A percentile compares a stretch with the other conserved stretches of the same genome.
Evolutionary conservation across 2,113 vertebrate species (phyloP).

Genomic region (Nerophis lumbriciformis): DNA sequence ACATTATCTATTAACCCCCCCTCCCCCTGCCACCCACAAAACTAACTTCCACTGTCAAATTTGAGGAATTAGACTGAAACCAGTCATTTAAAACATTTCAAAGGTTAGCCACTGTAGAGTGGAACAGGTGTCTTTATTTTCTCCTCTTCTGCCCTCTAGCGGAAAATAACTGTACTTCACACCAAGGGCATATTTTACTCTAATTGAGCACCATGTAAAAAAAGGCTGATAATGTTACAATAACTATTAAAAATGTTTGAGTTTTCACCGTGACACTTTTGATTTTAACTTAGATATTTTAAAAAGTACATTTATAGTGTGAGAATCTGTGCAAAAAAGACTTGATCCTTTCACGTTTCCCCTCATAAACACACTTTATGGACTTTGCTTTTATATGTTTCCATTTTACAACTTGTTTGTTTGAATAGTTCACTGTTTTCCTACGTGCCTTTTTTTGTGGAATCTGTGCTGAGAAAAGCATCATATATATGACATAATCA

Average conservation of each 20-base stretch:
- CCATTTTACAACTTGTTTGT: conserved; percentile 11
- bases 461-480: conserved; percentile 1
- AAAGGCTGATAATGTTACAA: background rate
- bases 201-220: background rate
- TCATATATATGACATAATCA: conserved; percentile 8
- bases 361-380: conserved; percentile 27
- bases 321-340: conserved; percentile 7
- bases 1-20: no score
- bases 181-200: background rate
- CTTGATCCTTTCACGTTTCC: conserved; percentile 20
- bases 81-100: no score
- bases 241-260: background rate
- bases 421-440: conserved; percentile 1
- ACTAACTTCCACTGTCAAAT: no score
- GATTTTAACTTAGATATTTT: background rate
- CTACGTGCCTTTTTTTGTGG: conserved; percentile 14
- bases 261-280: background rate
- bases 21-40: no score
- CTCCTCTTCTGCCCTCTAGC: conserved; percentile 24
- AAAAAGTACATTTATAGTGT: background rate
- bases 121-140: background rate
- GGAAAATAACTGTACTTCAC: conserved; percentile 7
- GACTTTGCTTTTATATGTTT: conserved; percentile 20
- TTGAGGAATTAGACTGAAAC: no score
- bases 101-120: no score